phyloP scores from a whole-genome alignment of 2,113 vertebrate species.

The Bombycilla garrulus region DNA sequence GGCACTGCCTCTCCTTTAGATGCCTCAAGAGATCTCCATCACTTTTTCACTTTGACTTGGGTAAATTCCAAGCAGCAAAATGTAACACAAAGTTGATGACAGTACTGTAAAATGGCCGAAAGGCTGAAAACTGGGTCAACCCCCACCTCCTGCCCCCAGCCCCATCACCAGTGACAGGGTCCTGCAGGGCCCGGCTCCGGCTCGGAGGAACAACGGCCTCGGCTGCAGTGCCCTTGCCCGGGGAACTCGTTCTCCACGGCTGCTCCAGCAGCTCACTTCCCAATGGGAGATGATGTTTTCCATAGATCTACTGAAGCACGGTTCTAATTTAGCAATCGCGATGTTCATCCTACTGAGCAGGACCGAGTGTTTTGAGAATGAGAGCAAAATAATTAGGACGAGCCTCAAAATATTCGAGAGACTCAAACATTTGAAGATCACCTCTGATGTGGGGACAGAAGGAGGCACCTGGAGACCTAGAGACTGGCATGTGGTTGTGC shows the following conservation, averaged over 20 bases:
- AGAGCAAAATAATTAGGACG: neutral
- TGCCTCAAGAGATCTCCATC: neutral
- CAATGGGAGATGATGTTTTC: neutral
- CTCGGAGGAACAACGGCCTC: neutral
- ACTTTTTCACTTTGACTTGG: neutral
- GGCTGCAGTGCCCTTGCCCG: conserved; percentile 26
- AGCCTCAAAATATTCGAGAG: neutral
- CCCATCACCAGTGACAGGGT: neutral
- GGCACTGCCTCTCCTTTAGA: neutral
- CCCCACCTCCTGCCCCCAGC: neutral
- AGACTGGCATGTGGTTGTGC: neutral
- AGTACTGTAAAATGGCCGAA: neutral
- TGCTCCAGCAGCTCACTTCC: neutral
- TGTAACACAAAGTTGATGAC: neutral
- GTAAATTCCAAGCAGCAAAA: neutral
- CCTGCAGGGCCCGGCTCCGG: neutral
- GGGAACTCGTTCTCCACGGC: neutral
- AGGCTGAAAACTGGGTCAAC: neutral
- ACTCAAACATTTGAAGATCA: neutral
- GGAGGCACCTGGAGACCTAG: neutral
- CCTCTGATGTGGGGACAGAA: neutral
- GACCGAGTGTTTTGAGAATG: neutral
- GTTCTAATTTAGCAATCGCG: neutral
- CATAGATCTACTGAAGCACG: rapidly evolving
- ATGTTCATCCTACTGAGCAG: neutral